A percentile compares a stretch with the other conserved stretches of the same genome.
These are phyloP conservation scores for Uropsilus gracilis DNA, from an alignment of 2,113 vertebrate species.

Conservation along the genomic window DNA sequence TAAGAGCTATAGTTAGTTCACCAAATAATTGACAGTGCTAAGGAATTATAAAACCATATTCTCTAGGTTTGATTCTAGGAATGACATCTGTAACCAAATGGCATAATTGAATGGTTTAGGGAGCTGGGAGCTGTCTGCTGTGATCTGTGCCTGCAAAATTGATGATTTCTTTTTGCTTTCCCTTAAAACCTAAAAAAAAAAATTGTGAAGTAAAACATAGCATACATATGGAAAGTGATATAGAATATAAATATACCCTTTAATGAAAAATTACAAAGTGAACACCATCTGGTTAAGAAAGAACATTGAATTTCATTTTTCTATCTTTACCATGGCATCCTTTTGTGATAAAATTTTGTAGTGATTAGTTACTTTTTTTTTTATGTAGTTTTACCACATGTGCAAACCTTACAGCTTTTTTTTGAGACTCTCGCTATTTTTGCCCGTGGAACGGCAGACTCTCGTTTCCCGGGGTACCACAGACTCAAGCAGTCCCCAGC, in stretches of 20 bases:
- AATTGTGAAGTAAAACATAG: background rate
- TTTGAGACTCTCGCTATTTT: too few relatives aligned
- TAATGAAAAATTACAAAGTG: background rate
- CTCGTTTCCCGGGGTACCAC: too few relatives aligned
- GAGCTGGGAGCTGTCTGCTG: background rate
- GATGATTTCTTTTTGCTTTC: background rate
- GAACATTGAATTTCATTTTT: background rate
- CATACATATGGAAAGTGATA: background rate
- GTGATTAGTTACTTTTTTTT: background rate
- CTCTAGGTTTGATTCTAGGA: background rate
- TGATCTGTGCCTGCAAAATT: background rate
- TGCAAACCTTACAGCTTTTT: background rate
- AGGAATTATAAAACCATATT: background rate
- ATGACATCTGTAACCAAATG: background rate
- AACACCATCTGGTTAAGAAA: background rate
- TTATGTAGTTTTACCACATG: background rate
- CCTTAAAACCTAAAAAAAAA: conserved; percentile 10
- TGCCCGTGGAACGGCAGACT: too few relatives aligned
- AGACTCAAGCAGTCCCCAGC: too few relatives aligned
- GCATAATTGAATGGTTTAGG: background rate
- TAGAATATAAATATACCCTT: background rate
- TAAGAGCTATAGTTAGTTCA: background rate
- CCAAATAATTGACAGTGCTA: conserved; percentile 7
- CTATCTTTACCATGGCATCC: background rate
- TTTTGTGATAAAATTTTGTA: background rate